A percentile compares a stretch with the other conserved stretches of the same genome.
Evolutionary conservation across 2,888 invertebrate genomes (phyloP).

Genomic region (Camptogramma bilineatum): DNA sequence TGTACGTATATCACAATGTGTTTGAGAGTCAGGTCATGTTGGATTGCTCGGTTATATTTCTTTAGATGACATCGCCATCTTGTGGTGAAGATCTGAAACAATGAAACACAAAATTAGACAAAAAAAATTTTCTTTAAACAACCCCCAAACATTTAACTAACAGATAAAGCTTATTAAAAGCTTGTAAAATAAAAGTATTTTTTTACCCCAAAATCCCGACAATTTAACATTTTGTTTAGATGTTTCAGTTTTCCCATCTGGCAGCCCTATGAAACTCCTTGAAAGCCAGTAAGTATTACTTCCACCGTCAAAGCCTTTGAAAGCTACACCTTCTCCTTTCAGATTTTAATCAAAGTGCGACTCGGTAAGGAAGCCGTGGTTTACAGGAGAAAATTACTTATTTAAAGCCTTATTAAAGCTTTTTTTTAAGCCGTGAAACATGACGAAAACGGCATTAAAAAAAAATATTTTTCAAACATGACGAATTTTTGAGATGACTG

Average conservation of each 20-base stretch:
- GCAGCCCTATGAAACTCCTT: not conserved
- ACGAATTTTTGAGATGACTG: too few relatives aligned
- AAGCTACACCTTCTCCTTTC: slow-evolving; percentile 6
- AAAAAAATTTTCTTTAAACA: not conserved
- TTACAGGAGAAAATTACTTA: not conserved
- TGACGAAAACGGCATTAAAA: too few relatives aligned
- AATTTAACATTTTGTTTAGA: too few relatives aligned
- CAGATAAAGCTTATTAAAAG: too few relatives aligned
- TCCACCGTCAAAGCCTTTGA: slow-evolving; percentile 11
- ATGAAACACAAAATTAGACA: slow-evolving; percentile 30
- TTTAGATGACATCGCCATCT: slow-evolving; percentile 40
- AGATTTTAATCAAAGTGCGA: slow-evolving; percentile 19
- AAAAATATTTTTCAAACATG: too few relatives aligned
- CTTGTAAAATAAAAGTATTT: too few relatives aligned
- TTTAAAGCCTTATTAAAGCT: not conserved
- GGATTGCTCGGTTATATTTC: slow-evolving; percentile 22
- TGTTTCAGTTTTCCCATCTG: too few relatives aligned
- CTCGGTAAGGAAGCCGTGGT: not conserved
- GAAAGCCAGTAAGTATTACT: slow-evolving; percentile 5
- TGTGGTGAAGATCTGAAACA: slow-evolving; percentile 49
- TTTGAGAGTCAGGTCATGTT: slow-evolving; percentile 23
- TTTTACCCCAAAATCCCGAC: too few relatives aligned
- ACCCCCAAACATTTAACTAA: too few relatives aligned
- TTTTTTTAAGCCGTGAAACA: too few relatives aligned
- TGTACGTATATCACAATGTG: slow-evolving; percentile 57